Conservation (phyloP, 2,888 invertebrate genomes). For the Agriopis leucophaearia region DNA sequence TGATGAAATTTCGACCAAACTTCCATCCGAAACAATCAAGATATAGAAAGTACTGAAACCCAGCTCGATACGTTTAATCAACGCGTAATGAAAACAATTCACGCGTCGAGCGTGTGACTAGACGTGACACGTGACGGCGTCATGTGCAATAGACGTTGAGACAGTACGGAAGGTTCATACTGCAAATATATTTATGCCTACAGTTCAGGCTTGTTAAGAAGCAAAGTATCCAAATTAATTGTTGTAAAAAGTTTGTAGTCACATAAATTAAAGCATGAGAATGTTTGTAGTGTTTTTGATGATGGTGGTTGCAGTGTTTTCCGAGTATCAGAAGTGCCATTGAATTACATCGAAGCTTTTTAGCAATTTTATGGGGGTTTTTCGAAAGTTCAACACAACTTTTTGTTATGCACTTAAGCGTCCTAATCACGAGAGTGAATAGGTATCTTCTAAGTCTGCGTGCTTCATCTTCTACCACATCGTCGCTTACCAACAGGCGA, state of each 20-base stretch:
- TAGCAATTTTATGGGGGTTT: too few species aligned
- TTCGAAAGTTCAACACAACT: too few species aligned
- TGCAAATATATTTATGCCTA: background rate
- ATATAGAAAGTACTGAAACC: constrained; percentile 39
- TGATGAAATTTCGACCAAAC: constrained; percentile 27
- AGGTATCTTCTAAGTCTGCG: too few species aligned
- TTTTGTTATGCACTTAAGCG: too few species aligned
- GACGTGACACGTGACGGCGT: constrained; percentile 58
- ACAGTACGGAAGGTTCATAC: constrained; percentile 6
- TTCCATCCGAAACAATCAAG: constrained; percentile 30
- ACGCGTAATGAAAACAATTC: constrained; percentile 49
- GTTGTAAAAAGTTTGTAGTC: constrained; percentile 18
- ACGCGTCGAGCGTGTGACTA: constrained; percentile 65
- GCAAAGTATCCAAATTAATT: background rate
- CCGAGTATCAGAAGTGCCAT: too few species aligned
- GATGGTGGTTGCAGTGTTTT: background rate
- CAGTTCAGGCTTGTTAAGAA: too few species aligned
- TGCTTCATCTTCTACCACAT: too few species aligned
- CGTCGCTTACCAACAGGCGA: too few species aligned
- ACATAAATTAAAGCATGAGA: constrained; percentile 15
- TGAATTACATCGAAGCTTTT: too few species aligned
- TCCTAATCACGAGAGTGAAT: too few species aligned
- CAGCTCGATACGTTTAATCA: constrained; percentile 31
- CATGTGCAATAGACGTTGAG: constrained; percentile 52
- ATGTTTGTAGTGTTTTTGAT: background rate